A percentile compares a stretch with the other conserved stretches of the same genome.
These are phyloP conservation scores for Chrysochloris asiatica DNA, from an alignment of 2,113 vertebrate genomes.

Conservation along the genomic window DNA sequence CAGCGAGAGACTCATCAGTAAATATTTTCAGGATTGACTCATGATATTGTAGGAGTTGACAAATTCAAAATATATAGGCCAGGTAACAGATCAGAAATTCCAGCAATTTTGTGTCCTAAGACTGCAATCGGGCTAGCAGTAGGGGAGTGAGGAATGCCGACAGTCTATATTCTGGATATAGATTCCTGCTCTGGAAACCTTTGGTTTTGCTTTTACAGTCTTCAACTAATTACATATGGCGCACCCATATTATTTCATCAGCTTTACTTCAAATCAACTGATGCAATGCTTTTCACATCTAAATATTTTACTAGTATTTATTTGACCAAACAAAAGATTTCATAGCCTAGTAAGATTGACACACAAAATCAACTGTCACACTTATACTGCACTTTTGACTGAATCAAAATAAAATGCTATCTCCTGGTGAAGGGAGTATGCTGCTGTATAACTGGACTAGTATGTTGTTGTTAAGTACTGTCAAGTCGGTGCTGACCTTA, in stretches of 20 bases:
- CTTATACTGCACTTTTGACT: background rate
- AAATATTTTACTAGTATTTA: background rate
- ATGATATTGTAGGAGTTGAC: background rate
- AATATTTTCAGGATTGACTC: too few species aligned
- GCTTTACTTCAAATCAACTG: background rate
- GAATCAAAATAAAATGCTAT: background rate
- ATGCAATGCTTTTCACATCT: background rate
- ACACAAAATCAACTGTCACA: background rate
- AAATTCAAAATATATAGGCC: background rate
- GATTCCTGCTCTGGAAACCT: background rate
- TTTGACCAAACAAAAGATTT: background rate
- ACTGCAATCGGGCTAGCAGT: background rate
- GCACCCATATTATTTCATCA: background rate
- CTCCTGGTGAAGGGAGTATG: background rate
- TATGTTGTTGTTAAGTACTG: too few species aligned
- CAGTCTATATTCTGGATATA: background rate
- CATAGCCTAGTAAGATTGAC: background rate
- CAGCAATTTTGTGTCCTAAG: background rate
- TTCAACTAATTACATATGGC: background rate
- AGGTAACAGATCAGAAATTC: background rate
- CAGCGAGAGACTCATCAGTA: too few species aligned
- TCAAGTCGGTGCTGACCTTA: background rate
- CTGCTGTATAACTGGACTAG: rapidly evolving
- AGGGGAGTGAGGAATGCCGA: background rate
- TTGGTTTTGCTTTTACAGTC: background rate